Evolutionary conservation across 2,888 invertebrate species (phyloP).

Genomic region (Hydriomena furcata): DNA sequence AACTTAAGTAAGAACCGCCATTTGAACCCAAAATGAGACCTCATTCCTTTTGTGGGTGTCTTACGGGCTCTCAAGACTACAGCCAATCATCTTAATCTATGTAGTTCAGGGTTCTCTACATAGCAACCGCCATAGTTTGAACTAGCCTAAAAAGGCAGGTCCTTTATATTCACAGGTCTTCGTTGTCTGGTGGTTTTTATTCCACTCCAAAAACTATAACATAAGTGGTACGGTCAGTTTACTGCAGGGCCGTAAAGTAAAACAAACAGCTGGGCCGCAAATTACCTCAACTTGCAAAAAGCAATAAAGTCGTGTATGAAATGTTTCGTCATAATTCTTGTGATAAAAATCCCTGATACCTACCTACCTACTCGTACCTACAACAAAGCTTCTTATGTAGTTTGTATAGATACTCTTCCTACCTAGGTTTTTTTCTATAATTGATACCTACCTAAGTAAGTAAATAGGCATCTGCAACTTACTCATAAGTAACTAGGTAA

Average conservation of each 20-base stretch:
- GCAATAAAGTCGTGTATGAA: conserved; percentile 40
- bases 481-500: no score
- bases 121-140: not conserved
- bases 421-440: no score
- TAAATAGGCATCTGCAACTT: no score
- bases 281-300: conserved; percentile 50
- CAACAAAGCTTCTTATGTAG: no score
- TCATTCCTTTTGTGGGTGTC: not conserved
- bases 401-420: no score
- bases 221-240: conserved; percentile 53
- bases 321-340: conserved; percentile 13
- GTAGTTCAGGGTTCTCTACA: no score
- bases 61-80: no score
- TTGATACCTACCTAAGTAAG: no score
- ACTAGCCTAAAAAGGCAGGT: not conserved
- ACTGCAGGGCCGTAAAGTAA: conserved; percentile 54
- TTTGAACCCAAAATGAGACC: no score
- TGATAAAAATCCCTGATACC: not conserved
- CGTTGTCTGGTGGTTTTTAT: conserved; percentile 10
- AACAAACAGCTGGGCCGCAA: conserved; percentile 53
- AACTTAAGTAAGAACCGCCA: no score
- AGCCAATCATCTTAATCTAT: no score
- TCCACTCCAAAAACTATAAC: conserved; percentile 40
- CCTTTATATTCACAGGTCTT: not conserved
- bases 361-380: not conserved